Percentiles rank a stretch among this genome's conserved stretches.
Evolutionary conservation across 2,888 invertebrate genomes (phyloP).

Genomic region (Uloborus plumipes): DNA sequence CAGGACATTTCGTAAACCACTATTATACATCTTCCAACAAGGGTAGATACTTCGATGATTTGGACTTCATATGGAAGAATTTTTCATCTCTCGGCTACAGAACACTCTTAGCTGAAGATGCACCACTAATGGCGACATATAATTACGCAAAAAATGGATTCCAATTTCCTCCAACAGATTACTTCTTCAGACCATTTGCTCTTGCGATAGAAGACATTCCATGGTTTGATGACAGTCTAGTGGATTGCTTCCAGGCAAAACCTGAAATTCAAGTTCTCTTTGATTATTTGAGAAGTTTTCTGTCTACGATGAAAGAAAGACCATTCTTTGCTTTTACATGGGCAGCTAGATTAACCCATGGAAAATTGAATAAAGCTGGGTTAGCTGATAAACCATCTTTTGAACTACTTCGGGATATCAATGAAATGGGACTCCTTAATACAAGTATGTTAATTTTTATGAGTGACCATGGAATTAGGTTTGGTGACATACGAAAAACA

Average conservation of each 20-base stretch:
- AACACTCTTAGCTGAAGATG: constrained; percentile 70
- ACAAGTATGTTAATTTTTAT: constrained; percentile 65
- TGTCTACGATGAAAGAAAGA: constrained; percentile 17
- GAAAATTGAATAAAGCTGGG: constrained; percentile 69
- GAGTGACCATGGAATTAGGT: constrained; percentile 72
- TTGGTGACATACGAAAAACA: constrained; percentile 70
- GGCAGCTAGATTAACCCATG: constrained; percentile 70
- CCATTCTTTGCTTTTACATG: constrained; percentile 69
- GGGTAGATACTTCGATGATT: constrained; percentile 67
- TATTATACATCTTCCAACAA: constrained; percentile 38
- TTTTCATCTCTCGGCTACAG: constrained; percentile 68
- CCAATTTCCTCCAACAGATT: constrained; percentile 69
- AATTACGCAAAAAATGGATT: constrained; percentile 70
- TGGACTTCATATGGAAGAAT: constrained; percentile 70
- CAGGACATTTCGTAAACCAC: constrained; percentile 62
- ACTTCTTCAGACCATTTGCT: constrained; percentile 69
- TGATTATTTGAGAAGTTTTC: constrained; percentile 25
- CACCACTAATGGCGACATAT: constrained; percentile 69
- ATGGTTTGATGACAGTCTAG: neutral
- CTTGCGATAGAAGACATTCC: constrained; percentile 68
- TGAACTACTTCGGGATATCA: constrained; percentile 75
- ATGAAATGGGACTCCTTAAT: constrained; percentile 75
- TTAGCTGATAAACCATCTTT: constrained; percentile 69
- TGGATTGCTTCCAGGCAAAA: constrained; percentile 14
- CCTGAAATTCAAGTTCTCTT: constrained; percentile 18